Evolutionary conservation across 2,113 vertebrate species (phyloP).

Genomic region (Okapia johnstoni): DNA sequence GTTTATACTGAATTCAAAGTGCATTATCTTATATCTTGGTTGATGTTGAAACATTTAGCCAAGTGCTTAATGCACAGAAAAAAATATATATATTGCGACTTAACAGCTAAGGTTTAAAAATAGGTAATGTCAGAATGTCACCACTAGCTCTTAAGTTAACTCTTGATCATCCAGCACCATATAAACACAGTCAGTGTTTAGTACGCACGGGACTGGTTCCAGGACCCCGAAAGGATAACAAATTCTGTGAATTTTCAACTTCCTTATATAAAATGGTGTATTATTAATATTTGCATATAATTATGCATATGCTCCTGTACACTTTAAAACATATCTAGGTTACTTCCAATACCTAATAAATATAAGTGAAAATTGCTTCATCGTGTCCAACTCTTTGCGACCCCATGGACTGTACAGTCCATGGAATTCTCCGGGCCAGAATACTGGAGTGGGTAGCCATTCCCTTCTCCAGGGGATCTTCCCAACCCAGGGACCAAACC

Average conservation of each 20-base stretch:
- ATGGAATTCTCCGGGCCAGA: neutral
- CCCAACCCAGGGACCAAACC: neutral
- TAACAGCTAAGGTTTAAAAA: conserved; percentile 5
- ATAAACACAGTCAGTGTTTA: neutral
- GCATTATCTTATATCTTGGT: neutral
- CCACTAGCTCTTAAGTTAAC: neutral
- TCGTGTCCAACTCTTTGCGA: neutral
- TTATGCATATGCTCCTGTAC: neutral
- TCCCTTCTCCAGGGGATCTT: neutral
- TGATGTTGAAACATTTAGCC: conserved; percentile 40
- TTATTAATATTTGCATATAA: neutral
- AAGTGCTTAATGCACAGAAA: conserved; percentile 40
- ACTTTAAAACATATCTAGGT: neutral
- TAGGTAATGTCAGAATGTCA: neutral
- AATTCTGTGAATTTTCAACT: neutral
- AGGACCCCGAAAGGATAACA: neutral
- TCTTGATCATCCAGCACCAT: neutral
- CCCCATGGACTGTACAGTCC: neutral
- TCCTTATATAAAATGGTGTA: neutral
- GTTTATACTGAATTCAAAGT: conserved; percentile 36
- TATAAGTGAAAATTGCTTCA: neutral
- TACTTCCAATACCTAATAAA: neutral
- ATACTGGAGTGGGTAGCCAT: neutral
- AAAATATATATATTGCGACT: neutral
- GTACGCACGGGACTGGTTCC: neutral